These are phyloP conservation scores for Hofmannophila pseudospretella DNA, from an alignment of 2,888 invertebrate genomes.

Conservation along the genomic window DNA sequence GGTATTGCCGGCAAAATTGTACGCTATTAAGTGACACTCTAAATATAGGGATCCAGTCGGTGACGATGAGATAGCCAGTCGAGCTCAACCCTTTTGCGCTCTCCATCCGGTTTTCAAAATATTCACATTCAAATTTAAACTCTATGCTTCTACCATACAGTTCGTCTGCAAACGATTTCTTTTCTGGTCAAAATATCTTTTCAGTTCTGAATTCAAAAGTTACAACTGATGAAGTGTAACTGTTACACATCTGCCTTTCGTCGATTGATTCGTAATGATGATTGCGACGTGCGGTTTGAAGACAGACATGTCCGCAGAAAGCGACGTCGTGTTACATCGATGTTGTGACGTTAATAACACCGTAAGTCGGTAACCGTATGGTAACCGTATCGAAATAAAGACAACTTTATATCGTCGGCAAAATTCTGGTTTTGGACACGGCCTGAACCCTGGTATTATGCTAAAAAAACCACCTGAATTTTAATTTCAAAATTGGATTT, in stretches of 20 bases:
- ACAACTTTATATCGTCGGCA: slow-evolving; percentile 53
- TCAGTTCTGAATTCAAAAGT: slow-evolving; percentile 1
- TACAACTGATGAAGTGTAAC: slow-evolving; percentile 55
- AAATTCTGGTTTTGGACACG: slow-evolving; percentile 43
- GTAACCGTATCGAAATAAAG: slow-evolving; percentile 43
- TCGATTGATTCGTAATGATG: slow-evolving; percentile 47
- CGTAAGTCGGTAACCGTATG: no score
- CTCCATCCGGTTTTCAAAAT: slow-evolving; percentile 27
- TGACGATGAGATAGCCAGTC: slow-evolving; percentile 51
- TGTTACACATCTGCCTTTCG: slow-evolving; percentile 65
- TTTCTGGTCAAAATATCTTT: neutral
- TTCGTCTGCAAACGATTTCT: slow-evolving; percentile 14
- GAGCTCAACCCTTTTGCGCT: slow-evolving; percentile 49
- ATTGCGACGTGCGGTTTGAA: slow-evolving; percentile 55
- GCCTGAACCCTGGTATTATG: slow-evolving; percentile 21
- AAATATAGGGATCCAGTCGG: slow-evolving; percentile 64
- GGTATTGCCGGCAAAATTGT: slow-evolving; percentile 70
- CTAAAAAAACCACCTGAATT: slow-evolving; percentile 25
- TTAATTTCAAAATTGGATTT: slow-evolving; percentile 30
- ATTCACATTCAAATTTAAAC: neutral
- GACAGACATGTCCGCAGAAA: slow-evolving; percentile 53
- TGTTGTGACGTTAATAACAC: slow-evolving; percentile 60
- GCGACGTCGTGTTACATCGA: slow-evolving; percentile 46
- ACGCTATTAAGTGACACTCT: slow-evolving; percentile 72
- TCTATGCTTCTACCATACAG: slow-evolving; percentile 22